Conservation (phyloP, 2,113 vertebrate species). For the Scatophagus argus region DNA sequence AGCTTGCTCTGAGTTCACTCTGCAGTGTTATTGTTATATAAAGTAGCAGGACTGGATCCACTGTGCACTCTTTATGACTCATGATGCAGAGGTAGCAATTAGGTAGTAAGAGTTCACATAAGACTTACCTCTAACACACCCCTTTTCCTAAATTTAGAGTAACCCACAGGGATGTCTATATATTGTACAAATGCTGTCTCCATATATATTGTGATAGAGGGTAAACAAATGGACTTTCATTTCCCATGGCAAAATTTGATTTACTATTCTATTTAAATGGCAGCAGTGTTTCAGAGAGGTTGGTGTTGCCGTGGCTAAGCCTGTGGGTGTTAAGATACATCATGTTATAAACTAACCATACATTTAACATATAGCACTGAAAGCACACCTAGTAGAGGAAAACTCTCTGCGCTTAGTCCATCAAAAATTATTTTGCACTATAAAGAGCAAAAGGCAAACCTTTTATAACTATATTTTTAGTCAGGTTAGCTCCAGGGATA, state of each 20-base stretch:
- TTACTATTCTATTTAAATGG: conserved; percentile 73
- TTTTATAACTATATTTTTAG: too few species aligned
- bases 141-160: conserved; percentile 46
- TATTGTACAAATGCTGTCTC: conserved; percentile 55
- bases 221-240: conserved; percentile 59
- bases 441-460: too few species aligned
- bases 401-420: background rate
- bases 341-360: conserved; percentile 56
- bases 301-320: conserved; percentile 54
- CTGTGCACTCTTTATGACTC: conserved; percentile 34
- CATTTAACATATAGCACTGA: conserved; percentile 40
- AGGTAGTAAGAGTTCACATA: conserved; percentile 39
- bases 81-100: conserved; percentile 43
- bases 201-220: conserved; percentile 52
- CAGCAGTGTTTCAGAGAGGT: conserved; percentile 53
- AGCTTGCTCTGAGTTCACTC: conserved; percentile 17
- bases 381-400: background rate
- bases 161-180: conserved; percentile 59
- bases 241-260: conserved; percentile 71
- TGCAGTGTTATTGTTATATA: conserved; percentile 36
- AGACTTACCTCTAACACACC: conserved; percentile 41
- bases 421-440: conserved; percentile 21
- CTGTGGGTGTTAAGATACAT: conserved; percentile 53
- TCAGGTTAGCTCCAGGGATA: too few species aligned
- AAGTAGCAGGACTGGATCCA: conserved; percentile 24